A percentile compares a stretch with the other conserved stretches of the same genome.
Evolutionary conservation across 2,797 vertebrate species (phyloP).

Genomic region (Pteropus rufus): DNA sequence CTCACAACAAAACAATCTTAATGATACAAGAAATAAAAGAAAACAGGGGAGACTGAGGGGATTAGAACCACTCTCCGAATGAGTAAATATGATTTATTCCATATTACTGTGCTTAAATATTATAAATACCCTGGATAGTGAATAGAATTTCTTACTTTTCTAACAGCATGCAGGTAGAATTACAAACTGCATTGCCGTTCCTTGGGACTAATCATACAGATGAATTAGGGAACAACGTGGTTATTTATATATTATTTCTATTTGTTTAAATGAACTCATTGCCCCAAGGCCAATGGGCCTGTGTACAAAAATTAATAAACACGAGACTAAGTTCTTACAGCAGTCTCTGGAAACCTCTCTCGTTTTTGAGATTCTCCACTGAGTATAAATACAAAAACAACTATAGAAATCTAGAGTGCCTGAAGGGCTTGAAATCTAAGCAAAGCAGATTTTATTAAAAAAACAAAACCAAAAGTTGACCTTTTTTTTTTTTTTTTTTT

Average conservation of each 20-base stretch:
- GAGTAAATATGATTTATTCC: slow-evolving; percentile 20
- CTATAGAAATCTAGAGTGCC: slow-evolving; percentile 45
- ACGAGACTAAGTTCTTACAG: slow-evolving; percentile 56
- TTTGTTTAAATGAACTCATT: slow-evolving; percentile 69
- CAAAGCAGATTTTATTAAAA: slow-evolving; percentile 67
- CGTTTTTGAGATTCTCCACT: slow-evolving; percentile 57
- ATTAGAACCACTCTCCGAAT: slow-evolving; percentile 42
- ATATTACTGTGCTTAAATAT: not conserved
- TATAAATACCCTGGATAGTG: not conserved
- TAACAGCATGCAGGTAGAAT: not conserved
- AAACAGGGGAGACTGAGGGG: not conserved
- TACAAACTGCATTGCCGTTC: slow-evolving; percentile 8
- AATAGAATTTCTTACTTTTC: not conserved
- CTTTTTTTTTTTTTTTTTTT: slow-evolving; percentile 1
- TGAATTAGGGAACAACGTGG: slow-evolving; percentile 17
- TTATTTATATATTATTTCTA: slow-evolving; percentile 63
- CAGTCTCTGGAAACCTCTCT: slow-evolving; percentile 43
- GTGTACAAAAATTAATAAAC: slow-evolving; percentile 69
- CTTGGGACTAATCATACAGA: slow-evolving; percentile 35
- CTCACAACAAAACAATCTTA: not conserved
- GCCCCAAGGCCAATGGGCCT: slow-evolving; percentile 58
- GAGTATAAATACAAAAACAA: slow-evolving; percentile 59
- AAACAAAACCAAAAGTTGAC: slow-evolving; percentile 33
- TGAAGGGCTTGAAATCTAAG: slow-evolving; percentile 52
- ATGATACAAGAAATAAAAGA: slow-evolving; percentile 5